Percentiles rank a stretch among this genome's conserved stretches.
Evolutionary conservation across 2,113 vertebrate genomes (phyloP).

Genomic region (Lepus americanus): DNA sequence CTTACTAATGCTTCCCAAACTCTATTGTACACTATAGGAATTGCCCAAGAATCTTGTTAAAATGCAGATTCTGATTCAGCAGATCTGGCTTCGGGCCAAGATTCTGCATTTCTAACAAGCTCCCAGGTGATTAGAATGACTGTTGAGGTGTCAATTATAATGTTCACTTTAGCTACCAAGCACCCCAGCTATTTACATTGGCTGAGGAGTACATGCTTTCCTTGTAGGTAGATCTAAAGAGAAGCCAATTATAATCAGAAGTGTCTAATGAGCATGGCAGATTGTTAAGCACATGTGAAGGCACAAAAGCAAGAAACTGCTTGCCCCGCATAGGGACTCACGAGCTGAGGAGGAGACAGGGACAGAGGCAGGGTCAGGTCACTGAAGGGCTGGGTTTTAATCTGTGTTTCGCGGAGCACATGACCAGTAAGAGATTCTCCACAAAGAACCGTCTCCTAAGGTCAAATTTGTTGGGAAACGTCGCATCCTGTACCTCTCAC

Average conservation of each 20-base stretch:
- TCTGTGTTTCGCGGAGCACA: background rate
- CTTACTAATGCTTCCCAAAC: conserved; percentile 56
- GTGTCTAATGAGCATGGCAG: conserved; percentile 63
- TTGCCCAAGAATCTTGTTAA: conserved; percentile 57
- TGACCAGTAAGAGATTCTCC: background rate
- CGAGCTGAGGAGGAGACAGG: background rate
- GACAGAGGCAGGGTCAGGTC: background rate
- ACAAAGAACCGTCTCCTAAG: background rate
- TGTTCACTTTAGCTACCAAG: conserved; percentile 55
- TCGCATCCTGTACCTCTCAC: background rate
- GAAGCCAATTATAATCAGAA: conserved; percentile 76
- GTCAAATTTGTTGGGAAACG: conserved; percentile 22
- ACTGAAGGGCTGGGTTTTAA: background rate
- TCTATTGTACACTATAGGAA: conserved; percentile 36
- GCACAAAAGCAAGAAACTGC: conserved; percentile 52
- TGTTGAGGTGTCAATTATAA: conserved; percentile 59
- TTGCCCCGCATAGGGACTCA: background rate
- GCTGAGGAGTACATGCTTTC: conserved; percentile 62
- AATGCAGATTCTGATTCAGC: conserved; percentile 62
- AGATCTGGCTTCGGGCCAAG: conserved; percentile 47
- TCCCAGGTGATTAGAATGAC: conserved; percentile 47
- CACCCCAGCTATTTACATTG: conserved; percentile 68
- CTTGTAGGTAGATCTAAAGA: conserved; percentile 64
- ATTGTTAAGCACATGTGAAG: conserved; percentile 62
- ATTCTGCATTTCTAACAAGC: conserved; percentile 60